phyloP scores from a whole-genome alignment of 1,140 invertebrate species.

The Lepidurus couesii region DNA sequence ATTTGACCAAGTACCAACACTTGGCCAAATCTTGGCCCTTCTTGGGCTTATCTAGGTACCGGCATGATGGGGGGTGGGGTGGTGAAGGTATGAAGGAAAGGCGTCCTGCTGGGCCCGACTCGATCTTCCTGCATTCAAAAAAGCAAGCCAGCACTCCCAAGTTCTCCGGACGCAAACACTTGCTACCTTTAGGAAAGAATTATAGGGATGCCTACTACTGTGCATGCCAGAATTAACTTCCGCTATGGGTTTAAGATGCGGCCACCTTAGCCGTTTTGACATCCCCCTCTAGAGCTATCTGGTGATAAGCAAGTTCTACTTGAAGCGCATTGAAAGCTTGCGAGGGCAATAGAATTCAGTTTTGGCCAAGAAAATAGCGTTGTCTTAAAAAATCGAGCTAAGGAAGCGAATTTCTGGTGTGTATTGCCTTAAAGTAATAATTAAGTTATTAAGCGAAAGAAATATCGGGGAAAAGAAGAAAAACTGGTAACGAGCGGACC shows the following conservation, averaged over 20 bases:
- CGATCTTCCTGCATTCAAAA: background rate
- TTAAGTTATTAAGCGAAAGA: no score
- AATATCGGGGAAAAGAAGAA: no score
- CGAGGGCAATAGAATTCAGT: no score
- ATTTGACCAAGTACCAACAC: background rate
- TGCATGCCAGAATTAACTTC: conserved; percentile 14
- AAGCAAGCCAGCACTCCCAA: background rate
- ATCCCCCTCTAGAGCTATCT: background rate
- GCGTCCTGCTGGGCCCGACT: background rate
- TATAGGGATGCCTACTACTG: conserved; percentile 1
- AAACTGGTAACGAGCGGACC: no score
- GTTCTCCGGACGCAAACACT: background rate
- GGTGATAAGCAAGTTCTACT: no score
- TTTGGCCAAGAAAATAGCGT: no score
- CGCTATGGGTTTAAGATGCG: conserved; percentile 6
- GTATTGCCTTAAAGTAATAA: no score
- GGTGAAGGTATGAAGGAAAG: background rate
- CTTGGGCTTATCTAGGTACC: background rate
- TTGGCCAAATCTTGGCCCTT: background rate
- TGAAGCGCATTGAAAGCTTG: no score
- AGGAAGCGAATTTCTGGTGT: no score
- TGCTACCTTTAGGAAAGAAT: background rate
- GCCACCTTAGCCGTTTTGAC: background rate
- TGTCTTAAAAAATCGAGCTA: no score
- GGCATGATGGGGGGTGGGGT: background rate